A percentile compares a stretch with the other conserved stretches of the same genome.
Evolutionary conservation across 2,888 invertebrate genomes (phyloP).

Genomic region (Syrphus vitripennis): DNA sequence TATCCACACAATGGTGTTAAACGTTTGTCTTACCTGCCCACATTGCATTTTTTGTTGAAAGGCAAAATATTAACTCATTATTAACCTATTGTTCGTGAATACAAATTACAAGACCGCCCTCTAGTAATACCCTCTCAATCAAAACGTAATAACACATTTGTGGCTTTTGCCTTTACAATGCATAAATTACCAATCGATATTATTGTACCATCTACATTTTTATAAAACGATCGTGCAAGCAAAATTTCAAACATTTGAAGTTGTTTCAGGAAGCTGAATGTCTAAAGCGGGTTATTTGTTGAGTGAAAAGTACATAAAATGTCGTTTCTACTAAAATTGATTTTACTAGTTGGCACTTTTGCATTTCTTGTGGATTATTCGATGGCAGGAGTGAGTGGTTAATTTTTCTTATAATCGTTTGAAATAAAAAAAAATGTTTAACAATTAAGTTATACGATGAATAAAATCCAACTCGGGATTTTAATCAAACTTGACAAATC

Average conservation of each 20-base stretch:
- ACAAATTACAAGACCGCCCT: slow-evolving; percentile 32
- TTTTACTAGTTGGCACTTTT: not conserved
- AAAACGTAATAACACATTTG: slow-evolving; percentile 35
- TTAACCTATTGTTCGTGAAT: slow-evolving; percentile 17
- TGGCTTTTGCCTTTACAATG: not conserved
- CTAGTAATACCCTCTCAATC: slow-evolving; percentile 15
- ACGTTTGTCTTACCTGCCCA: not conserved
- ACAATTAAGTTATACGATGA: too few relatives aligned
- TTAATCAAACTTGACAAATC: too few relatives aligned
- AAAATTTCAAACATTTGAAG: slow-evolving; percentile 22
- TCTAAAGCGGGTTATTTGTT: not conserved
- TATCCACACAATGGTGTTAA: slow-evolving; percentile 21
- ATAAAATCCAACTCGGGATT: too few relatives aligned
- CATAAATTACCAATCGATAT: not conserved
- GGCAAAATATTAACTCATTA: not conserved
- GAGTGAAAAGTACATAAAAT: slow-evolving; percentile 10
- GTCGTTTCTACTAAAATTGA: slow-evolving; percentile 22
- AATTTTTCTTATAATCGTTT: not conserved
- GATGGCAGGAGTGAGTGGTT: slow-evolving; percentile 36
- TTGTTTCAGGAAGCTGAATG: not conserved
- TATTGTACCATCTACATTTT: not conserved
- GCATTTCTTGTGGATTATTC: slow-evolving; percentile 20
- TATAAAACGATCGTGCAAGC: slow-evolving; percentile 36
- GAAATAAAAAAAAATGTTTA: too few relatives aligned
- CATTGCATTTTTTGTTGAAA: slow-evolving; percentile 3